phyloP scores from a whole-genome alignment of 1,140 invertebrate genomes.

The Latrodectus geometricus region DNA sequence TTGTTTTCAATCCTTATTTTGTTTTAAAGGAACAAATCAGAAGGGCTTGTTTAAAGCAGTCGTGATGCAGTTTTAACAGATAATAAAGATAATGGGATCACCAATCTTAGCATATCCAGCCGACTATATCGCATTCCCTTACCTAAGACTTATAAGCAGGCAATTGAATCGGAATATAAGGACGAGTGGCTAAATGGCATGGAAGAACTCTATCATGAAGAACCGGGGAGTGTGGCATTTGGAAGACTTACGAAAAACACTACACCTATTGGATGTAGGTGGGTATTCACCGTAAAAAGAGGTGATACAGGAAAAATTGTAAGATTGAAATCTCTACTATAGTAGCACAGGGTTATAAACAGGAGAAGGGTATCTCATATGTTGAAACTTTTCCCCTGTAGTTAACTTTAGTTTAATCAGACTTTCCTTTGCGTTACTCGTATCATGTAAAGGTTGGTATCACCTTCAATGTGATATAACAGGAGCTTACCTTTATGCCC shows the following conservation, averaged over 20 bases:
- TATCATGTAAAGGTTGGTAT: neutral
- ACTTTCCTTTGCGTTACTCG: neutral
- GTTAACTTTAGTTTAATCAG: constrained; percentile 7
- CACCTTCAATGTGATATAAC: neutral
- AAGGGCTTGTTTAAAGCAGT: no score
- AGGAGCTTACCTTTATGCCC: neutral
- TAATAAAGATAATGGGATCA: no score
- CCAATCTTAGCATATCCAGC: no score
- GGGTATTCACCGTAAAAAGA: constrained; percentile 17
- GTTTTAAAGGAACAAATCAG: no score
- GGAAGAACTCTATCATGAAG: no score
- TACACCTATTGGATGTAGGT: constrained; percentile 8
- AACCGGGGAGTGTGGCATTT: neutral
- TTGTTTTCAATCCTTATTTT: no score
- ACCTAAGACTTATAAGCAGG: no score
- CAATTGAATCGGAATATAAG: no score
- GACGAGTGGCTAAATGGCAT: no score
- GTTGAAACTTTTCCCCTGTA: constrained; percentile 13
- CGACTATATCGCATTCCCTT: no score
- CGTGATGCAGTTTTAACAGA: no score
- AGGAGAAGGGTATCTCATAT: neutral
- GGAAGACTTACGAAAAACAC: neutral
- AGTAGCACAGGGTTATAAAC: constrained; percentile 22
- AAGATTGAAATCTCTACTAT: constrained; percentile 16
- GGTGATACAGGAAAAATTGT: neutral